Conservation (phyloP, 2,113 vertebrate genomes). For the Rostratula benghalensis region DNA sequence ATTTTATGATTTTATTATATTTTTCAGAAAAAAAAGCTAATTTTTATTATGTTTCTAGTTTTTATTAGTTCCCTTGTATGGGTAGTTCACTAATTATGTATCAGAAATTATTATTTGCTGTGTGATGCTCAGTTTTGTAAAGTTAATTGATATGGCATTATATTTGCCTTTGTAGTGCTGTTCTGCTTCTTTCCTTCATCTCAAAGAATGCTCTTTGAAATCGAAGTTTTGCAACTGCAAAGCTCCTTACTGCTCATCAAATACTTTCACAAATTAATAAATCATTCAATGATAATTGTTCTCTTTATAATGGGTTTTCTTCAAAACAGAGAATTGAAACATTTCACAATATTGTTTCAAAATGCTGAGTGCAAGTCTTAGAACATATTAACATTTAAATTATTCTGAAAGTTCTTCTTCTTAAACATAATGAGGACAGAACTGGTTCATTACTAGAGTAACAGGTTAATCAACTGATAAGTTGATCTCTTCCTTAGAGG, state of each 20-base stretch:
- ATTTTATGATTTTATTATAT: too few species aligned
- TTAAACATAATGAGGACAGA: neutral
- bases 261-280: conserved; percentile 55
- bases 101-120: neutral
- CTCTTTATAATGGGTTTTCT: neutral
- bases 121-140: neutral
- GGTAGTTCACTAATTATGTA: neutral
- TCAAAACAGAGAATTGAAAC: conserved; percentile 19
- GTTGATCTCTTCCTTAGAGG: neutral
- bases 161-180: conserved; percentile 4
- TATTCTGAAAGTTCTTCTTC: neutral
- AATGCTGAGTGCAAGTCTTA: neutral
- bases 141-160: neutral
- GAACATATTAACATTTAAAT: neutral
- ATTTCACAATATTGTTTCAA: conserved; percentile 43
- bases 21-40: neutral
- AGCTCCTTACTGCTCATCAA: neutral
- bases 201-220: neutral
- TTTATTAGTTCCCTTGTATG: neutral
- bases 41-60: neutral
- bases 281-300: neutral
- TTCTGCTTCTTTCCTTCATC: conserved; percentile 8
- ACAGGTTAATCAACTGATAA: neutral
- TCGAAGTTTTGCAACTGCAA: neutral
- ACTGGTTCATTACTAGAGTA: neutral